Base-by-base conservation (phyloP, 2,797 vertebrate genomes). In the Apodemus agrarius region DNA sequence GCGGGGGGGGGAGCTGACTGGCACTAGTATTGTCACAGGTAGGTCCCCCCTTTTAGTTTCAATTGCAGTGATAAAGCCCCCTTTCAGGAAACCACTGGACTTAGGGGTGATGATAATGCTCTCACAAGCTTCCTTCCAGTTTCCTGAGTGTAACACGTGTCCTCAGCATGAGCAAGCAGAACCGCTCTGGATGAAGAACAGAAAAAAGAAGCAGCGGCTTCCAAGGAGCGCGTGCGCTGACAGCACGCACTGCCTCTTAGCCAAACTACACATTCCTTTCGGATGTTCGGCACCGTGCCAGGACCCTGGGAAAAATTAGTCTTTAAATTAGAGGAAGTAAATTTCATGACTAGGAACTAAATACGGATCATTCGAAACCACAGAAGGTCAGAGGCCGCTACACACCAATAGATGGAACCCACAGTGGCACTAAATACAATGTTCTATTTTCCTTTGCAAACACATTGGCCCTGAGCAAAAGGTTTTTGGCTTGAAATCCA, bases 81-180 rank as follows among this genome's bases (percentile, higher is more conserved):
- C 86, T 89, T 83, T 59, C 54, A 96, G 96, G 90, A 97, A 97
- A 96, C 93, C 37, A 17, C 85, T 69, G 43, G 57, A 65, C 90
- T 86, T 72, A 43, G 31, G 83, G 81, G 37, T 67, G 65, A 78
- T 8, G 94, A 96, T 95, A 96, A 96, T 37, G 43, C 34, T 93
- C 29, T 91, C 57, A 37, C 43, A 59, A 89, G 88, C 93, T 97
- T 97, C 90, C 94, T 93, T 26, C 88, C 91, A 12, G 65, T 91
- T 97, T 97, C 94, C 96, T 97, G 96, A 89, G 67, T 37, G 86
- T 83, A 92, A 75, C 74, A 96, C 93, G 92, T 92, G 31, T 69
- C 61, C 26, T 78, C 59, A 87, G 89, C 91, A 17, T 93, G 93
- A 97, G 91, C 54, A 90, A 94, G 91, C 95, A 95, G 69, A 92